Evolutionary conservation across 2,113 vertebrate genomes (phyloP), one percentile per base, ranked within the genome.

Genomic region (Lepisosteus oculatus): DNA sequence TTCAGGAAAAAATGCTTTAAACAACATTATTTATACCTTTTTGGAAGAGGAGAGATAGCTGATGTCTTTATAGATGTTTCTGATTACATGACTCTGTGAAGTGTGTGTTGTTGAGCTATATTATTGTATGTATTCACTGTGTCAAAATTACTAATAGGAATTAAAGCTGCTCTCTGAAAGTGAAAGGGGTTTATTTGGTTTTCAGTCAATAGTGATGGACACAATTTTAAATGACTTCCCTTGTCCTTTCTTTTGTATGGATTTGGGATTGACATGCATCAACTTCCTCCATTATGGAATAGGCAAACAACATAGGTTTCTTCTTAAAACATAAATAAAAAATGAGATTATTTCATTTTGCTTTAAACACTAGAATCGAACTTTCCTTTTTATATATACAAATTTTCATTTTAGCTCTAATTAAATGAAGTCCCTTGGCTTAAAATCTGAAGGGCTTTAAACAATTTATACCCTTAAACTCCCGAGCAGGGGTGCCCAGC

Each of bases 21-120:
- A 80, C 65, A 69, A 70, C 70, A 82, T 76, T 82, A 68, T 79
- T 80, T 82, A 77, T 78, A 82, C 73, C 68, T 66, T 73, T 80
- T 74, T 76, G 67, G 55, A 61, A 67, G 71, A 72, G 73, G 74
- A 64, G 63, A 77, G 65, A 79, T 76, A 77, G 70, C 69, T 73
- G 62, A 79, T 77, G 74, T 78, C 73, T 78, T 78, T 78, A 66
- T 78, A 78, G 72, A 74, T 78, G 76, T 78, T 78, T 78, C 72
- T 74, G 73, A 61, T 72, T 45, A 51, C 72, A 74, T 68, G 43
- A 78, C 69, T 69, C 67, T 78, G 76, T 78, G 76, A 78, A 75
- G 65, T 78, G 76, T 74, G 79, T 84, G 79, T 74, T 81, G 72
- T 74, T 74, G 74, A 78, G 67, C 71, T 69, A 72, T 78, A 72